Evolutionary conservation across 2,113 vertebrate genomes (phyloP).

Genomic region (Alligator mississippiensis): DNA sequence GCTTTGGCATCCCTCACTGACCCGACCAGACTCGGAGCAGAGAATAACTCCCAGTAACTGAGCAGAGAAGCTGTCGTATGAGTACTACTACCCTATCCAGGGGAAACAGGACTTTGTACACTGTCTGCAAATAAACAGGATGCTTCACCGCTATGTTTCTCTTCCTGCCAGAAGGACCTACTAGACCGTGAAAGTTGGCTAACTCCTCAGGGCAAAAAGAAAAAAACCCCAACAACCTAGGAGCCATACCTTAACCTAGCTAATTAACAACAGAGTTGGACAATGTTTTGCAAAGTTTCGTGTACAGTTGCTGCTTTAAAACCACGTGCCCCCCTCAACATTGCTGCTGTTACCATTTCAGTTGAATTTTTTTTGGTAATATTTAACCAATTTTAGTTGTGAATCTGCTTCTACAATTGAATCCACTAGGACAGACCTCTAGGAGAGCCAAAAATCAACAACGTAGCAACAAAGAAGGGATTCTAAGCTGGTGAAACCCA

Average conservation of each 20-base stretch:
- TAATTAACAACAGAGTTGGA: not conserved
- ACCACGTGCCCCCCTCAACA: too few species aligned
- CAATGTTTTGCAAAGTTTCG: not conserved
- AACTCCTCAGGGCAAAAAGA: not conserved
- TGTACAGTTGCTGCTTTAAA: too few species aligned
- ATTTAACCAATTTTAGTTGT: not conserved
- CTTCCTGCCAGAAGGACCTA: not conserved
- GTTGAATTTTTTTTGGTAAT: too few species aligned
- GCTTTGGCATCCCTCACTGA: too few species aligned
- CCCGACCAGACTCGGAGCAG: too few species aligned
- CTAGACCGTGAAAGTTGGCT: not conserved
- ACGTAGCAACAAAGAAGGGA: not conserved
- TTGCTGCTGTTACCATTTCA: too few species aligned
- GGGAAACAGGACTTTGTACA: not conserved
- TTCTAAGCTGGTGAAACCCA: not conserved
- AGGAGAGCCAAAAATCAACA: not conserved
- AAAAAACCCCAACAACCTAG: too few species aligned
- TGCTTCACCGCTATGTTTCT: not conserved
- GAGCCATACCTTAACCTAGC: not conserved
- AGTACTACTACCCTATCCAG: not conserved
- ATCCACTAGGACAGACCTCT: not conserved
- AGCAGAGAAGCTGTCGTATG: not conserved
- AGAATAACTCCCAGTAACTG: not conserved
- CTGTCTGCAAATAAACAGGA: not conserved
- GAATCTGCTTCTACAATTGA: not conserved